A percentile compares a stretch with the other conserved stretches of the same genome.
Evolutionary conservation across 2,888 invertebrate species (phyloP).

Genomic region (Apotomis capreana): DNA sequence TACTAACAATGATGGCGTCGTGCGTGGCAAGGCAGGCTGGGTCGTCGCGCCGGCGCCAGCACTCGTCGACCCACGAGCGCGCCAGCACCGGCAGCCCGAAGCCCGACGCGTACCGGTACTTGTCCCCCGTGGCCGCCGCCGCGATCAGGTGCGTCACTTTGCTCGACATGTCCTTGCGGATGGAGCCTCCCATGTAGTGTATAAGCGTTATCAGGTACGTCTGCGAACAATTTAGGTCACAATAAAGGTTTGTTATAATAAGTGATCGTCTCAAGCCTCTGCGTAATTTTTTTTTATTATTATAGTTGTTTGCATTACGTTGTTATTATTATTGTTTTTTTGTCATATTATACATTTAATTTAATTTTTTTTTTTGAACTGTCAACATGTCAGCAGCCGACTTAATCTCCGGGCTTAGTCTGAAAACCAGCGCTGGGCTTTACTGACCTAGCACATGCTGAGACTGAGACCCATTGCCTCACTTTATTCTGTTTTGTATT

Average conservation of each 20-base stretch:
- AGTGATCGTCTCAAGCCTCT: neutral
- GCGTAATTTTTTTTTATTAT: neutral
- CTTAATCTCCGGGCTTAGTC: too few relatives aligned
- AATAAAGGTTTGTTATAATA: constrained; percentile 12
- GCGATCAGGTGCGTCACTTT: constrained; percentile 97
- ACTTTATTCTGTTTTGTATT: too few relatives aligned
- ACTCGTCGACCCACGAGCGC: constrained; percentile 93
- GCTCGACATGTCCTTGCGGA: constrained; percentile 94
- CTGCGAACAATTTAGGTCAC: constrained; percentile 75
- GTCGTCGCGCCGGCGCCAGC: constrained; percentile 92
- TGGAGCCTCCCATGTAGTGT: constrained; percentile 98
- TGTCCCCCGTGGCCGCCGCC: constrained; percentile 93
- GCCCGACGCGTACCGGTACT: constrained; percentile 96
- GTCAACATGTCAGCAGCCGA: too few relatives aligned
- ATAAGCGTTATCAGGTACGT: constrained; percentile 93
- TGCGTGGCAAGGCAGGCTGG: constrained; percentile 87
- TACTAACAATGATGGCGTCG: constrained; percentile 86
- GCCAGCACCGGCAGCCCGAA: constrained; percentile 95
- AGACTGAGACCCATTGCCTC: too few relatives aligned
- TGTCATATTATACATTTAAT: too few relatives aligned
- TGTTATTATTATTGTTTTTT: too few relatives aligned
- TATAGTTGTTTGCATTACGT: too few relatives aligned
- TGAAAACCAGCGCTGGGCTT: too few relatives aligned
- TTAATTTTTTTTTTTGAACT: too few relatives aligned
- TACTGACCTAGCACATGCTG: too few relatives aligned